A percentile compares a stretch with the other conserved stretches of the same genome.
Conservation (phyloP, 2,888 invertebrate species). For the Aplocera efformata region DNA sequence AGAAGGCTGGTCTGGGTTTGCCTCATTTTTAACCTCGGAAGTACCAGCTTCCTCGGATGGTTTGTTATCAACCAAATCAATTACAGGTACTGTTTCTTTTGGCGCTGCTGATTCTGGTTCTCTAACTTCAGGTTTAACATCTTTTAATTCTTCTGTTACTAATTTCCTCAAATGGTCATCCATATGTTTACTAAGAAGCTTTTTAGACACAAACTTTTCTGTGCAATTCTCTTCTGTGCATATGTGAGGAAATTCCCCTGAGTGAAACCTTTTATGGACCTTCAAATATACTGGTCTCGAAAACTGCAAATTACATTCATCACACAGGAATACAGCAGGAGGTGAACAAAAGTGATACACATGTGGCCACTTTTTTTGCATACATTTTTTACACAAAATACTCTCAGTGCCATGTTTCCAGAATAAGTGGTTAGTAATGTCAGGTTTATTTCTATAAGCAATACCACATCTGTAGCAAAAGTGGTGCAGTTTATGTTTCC, state of each 20-base stretch:
- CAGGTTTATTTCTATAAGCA: slow-evolving; percentile 92
- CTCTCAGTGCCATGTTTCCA: slow-evolving; percentile 97
- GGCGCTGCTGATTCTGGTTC: slow-evolving; percentile 47
- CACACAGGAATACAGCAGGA: slow-evolving; percentile 88
- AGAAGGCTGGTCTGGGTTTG: slow-evolving; percentile 48
- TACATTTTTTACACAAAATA: slow-evolving; percentile 89
- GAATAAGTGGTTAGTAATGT: slow-evolving; percentile 93
- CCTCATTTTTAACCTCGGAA: slow-evolving; percentile 55
- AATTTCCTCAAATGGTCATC: slow-evolving; percentile 78
- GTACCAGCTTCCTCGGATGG: slow-evolving; percentile 53
- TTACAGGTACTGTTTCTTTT: slow-evolving; percentile 55
- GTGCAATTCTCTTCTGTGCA: slow-evolving; percentile 86
- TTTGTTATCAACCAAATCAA: slow-evolving; percentile 63
- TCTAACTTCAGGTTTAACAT: slow-evolving; percentile 42
- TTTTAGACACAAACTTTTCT: slow-evolving; percentile 90
- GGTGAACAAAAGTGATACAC: slow-evolving; percentile 95
- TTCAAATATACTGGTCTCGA: slow-evolving; percentile 88
- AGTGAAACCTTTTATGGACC: slow-evolving; percentile 91
- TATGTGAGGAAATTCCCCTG: slow-evolving; percentile 84
- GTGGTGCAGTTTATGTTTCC: slow-evolving; percentile 94
- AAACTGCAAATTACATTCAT: slow-evolving; percentile 88
- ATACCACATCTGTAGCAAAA: slow-evolving; percentile 93
- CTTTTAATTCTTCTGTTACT: slow-evolving; percentile 49
- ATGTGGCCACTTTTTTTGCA: slow-evolving; percentile 95
- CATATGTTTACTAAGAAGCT: slow-evolving; percentile 86